A percentile compares a stretch with the other conserved stretches of the same genome.
These are phyloP conservation scores for Prionace glauca DNA, from an alignment of 2,797 vertebrate genomes.

Conservation along the genomic window DNA sequence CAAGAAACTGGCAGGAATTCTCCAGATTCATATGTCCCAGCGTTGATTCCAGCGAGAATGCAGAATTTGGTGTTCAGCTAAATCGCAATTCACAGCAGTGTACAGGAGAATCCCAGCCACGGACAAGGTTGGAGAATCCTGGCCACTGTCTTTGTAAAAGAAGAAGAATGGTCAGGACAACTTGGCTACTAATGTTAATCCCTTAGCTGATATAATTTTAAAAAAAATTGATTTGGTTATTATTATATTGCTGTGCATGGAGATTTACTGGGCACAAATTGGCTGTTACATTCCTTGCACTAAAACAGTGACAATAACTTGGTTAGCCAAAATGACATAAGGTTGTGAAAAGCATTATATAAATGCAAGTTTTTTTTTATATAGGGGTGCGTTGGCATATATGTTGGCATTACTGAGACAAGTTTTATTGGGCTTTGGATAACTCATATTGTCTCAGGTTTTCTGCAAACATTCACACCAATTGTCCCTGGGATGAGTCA, in stretches of 20 bases:
- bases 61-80: no score
- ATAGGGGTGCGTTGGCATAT: no score
- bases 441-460: neutral
- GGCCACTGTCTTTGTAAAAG: neutral
- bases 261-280: neutral
- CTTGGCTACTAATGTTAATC: neutral
- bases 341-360: neutral
- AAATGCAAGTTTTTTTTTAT: neutral
- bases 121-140: no score
- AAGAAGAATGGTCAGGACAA: neutral
- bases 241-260: neutral
- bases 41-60: no score
- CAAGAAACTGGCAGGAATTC: no score
- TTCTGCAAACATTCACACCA: neutral
- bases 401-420: neutral
- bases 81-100: no score
- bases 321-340: neutral
- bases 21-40: no score
- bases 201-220: neutral
- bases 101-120: no score
- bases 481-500: neutral
- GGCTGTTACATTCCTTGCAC: neutral
- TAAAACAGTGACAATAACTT: neutral
- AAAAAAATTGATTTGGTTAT: neutral
- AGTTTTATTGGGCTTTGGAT: neutral